Base-by-base conservation (phyloP, 2,113 vertebrate species). In the Leiothrix lutea region DNA sequence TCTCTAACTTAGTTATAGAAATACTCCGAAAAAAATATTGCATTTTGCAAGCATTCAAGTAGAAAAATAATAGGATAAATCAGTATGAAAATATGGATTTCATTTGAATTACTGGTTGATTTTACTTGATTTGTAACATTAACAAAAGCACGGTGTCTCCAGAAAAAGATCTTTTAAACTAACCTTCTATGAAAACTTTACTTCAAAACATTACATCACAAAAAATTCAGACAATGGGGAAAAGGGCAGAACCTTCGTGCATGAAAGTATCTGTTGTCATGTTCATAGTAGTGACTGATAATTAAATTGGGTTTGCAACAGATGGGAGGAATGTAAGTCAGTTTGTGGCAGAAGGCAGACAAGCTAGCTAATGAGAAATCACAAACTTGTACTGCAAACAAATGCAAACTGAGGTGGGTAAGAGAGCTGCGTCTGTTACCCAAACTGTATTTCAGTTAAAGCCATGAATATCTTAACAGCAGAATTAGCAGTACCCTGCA, bases 301-400 rank as follows among this genome's bases (percentile, higher is more conserved):
- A 96, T 95, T 95, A 95, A 96, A 96, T 71, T 91, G 81, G 24
- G 58, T 92, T 88, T 86, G 75, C 80, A 96, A 94, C 96, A 97
- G 97, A 97, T 97, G 97, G 93, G 73, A 90, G 71, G 81, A 96
- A 97, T 85, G 67, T 90, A 96, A 95, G 90, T 90, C 95, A 90
- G 71, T 88, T 88, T 94, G 93, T 90, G 72, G 93, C 96, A 97
- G 96, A 97, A 96, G 95, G 95, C 92, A 92, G 90, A 88, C 75
- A 25, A 2, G 7, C 54, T 93, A 83, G 62, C 72, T 96, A 97
- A 96, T 90, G 93, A 95, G 90, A 88, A 95, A 94, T 95, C 78
- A 95, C 80, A 90, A 73, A 94, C 91, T 17, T 90, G 56, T 71
- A 40, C 18, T 14, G 67, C 75, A 95, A 88, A 82, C 57, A 36